Percentiles rank a stretch among this genome's conserved stretches.
These are phyloP conservation scores for Turritopsis rubra DNA, from an alignment of 30 jellyfish, hydroid and myxozoan genomes.

Conservation along the genomic window DNA sequence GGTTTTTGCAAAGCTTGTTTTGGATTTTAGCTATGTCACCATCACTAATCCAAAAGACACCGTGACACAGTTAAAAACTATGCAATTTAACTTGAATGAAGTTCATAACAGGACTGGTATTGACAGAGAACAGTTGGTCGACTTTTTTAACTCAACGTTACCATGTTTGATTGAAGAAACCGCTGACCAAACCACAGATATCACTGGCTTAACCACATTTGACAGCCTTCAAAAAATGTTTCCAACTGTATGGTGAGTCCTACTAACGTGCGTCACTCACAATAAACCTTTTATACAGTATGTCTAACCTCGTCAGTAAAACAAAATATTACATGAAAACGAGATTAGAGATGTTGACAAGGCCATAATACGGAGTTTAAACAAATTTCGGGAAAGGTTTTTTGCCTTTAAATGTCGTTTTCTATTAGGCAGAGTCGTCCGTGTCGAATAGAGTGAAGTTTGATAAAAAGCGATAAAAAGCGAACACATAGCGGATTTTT, in stretches of 20 bases:
- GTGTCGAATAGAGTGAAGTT: too few relatives aligned
- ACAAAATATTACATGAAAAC: too few relatives aligned
- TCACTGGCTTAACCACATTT: not conserved
- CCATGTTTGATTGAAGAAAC: conserved; percentile 12
- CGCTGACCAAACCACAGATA: not conserved
- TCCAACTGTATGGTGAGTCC: not conserved
- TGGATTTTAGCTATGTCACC: not conserved
- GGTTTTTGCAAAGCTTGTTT: not conserved
- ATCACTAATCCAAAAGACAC: not conserved
- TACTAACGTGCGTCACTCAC: too few relatives aligned
- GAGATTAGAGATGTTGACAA: too few relatives aligned
- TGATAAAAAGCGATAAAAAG: too few relatives aligned
- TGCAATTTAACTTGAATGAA: not conserved
- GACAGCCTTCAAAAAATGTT: not conserved
- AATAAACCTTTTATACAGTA: too few relatives aligned
- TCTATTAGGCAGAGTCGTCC: too few relatives aligned
- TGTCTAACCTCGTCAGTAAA: too few relatives aligned
- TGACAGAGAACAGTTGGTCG: not conserved
- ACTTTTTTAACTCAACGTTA: not conserved
- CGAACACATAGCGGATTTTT: too few relatives aligned
- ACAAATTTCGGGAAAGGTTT: too few relatives aligned
- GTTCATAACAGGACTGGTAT: conserved; percentile 4
- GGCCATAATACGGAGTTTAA: too few relatives aligned
- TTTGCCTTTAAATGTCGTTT: too few relatives aligned
- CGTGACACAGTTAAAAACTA: not conserved